Evolutionary conservation across 1,140 invertebrate species (phyloP), one percentile per base, ranked within the genome.

Genomic region (Globodera ellingtonae): DNA sequence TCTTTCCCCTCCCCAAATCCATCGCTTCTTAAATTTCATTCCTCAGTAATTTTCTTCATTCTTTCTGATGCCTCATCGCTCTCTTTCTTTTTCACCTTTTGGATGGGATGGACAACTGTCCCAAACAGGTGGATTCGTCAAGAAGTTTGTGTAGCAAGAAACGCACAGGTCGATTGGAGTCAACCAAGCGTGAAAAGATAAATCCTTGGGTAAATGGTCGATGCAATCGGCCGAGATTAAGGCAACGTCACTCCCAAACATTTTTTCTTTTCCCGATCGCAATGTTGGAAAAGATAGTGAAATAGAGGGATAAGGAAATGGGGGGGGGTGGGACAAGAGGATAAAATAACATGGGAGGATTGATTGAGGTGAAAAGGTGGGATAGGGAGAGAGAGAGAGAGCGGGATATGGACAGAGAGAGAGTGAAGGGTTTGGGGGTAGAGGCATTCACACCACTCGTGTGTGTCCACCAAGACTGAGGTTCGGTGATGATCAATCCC

Each of bases 21-120:
- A 18, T 18, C 67, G 67, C 67, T 70, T 70, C 67, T 70, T 70
- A 15, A 35, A 70, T 70, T 70, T 70, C 67, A 70, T 9, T 18
- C 35, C 9, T 18, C 66, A 69, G n/a, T 44, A 3, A 69, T 21
- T 69, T 24, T 24, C 21, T 24, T 21, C 35, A 69, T 9, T 69
- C 21, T 2, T 35, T 35, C 35, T 35, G 35, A 69, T 69, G n/a
- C 35, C 18, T 44, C 66, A n/a, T 18, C 66, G 10, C 66, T n/a
- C 10, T 8, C 52, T 15, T 15, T 5, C 4, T 18, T 5, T 15
- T 15, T 62, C 18, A 18, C 13, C 56, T 18, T 70, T 44, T 44
- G 21, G 35, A 67, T 10, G 46, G 67, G 67, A 47, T 24, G 24
- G 18, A 3, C 24, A 47, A 70, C 35, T 70, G 67, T 44, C 56